A percentile compares a stretch with the other conserved stretches of the same genome.
These are phyloP conservation scores for Clarias batrachus DNA, from an alignment of 2,113 vertebrate genomes.

Conservation along the genomic window DNA sequence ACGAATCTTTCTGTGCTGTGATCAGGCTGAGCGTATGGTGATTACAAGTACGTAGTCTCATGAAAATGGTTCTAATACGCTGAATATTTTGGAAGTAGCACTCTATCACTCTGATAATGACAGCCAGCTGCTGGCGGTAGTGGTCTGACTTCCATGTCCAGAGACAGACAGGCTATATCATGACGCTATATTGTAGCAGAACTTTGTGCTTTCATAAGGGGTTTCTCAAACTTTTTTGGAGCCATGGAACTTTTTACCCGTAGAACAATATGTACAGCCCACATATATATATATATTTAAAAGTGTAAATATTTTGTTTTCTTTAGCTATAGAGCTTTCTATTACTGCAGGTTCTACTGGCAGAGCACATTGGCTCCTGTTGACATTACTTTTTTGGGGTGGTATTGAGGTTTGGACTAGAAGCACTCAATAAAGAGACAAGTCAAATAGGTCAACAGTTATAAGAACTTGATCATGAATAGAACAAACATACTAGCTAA, in stretches of 20 bases:
- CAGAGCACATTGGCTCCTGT: not conserved
- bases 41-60: slow-evolving; percentile 3
- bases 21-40: slow-evolving; percentile 12
- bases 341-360: not conserved
- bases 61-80: slow-evolving; percentile 6
- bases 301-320: not conserved
- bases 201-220: not conserved
- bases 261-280: not conserved
- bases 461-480: not conserved
- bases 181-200: not conserved
- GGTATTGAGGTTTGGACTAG: not conserved
- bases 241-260: not conserved
- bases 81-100: slow-evolving; percentile 7
- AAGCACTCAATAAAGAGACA: not conserved
- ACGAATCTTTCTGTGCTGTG: slow-evolving; percentile 45
- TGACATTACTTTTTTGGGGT: not conserved
- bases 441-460: not conserved
- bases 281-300: not conserved
- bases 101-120: slow-evolving; percentile 33
- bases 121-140: slow-evolving; percentile 40
- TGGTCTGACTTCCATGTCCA: slow-evolving; percentile 18
- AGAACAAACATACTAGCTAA: not conserved
- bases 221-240: not conserved
- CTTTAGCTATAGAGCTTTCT: not conserved
- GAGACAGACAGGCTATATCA: not conserved